A percentile compares a stretch with the other conserved stretches of the same genome.
Evolutionary conservation across 2,113 vertebrate genomes (phyloP).

Genomic region (Phodopus roborovskii): DNA sequence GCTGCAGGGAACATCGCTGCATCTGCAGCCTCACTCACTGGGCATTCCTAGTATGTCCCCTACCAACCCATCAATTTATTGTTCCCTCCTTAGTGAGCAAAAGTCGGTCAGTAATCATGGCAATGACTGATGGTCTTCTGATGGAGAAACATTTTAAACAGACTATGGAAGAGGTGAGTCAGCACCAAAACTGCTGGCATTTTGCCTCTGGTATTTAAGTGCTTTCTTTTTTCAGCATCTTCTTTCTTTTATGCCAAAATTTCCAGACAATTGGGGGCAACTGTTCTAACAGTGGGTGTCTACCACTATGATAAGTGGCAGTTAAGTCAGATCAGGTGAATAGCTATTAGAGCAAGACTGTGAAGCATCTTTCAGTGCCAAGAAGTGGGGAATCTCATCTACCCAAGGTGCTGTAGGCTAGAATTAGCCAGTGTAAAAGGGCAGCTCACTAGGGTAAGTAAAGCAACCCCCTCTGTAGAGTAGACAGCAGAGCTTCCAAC

Average conservation of each 20-base stretch:
- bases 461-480: background rate
- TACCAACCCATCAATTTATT: background rate
- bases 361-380: background rate
- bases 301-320: conserved; percentile 91
- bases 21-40: background rate
- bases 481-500: background rate
- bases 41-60: background rate
- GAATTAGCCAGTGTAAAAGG: background rate
- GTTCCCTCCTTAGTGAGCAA: conserved; percentile 48
- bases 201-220: background rate
- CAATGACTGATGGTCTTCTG: conserved; percentile 92
- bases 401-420: too few species aligned
- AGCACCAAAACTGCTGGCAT: background rate
- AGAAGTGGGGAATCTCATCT: background rate
- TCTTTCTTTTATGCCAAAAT: conserved; percentile 87
- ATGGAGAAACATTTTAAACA: conserved; percentile 87
- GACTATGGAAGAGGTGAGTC: conserved; percentile 90
- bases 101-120: conserved; percentile 91
- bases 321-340: conserved; percentile 82
- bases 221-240: background rate
- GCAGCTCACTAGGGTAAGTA: too few species aligned
- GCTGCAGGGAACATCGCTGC: too few species aligned
- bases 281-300: conserved; percentile 93
- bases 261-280: conserved; percentile 90
- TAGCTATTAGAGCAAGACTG: too few species aligned